These are phyloP conservation scores for Gopherus evgoodei DNA, from an alignment of 2,113 vertebrate genomes.

Conservation along the genomic window DNA sequence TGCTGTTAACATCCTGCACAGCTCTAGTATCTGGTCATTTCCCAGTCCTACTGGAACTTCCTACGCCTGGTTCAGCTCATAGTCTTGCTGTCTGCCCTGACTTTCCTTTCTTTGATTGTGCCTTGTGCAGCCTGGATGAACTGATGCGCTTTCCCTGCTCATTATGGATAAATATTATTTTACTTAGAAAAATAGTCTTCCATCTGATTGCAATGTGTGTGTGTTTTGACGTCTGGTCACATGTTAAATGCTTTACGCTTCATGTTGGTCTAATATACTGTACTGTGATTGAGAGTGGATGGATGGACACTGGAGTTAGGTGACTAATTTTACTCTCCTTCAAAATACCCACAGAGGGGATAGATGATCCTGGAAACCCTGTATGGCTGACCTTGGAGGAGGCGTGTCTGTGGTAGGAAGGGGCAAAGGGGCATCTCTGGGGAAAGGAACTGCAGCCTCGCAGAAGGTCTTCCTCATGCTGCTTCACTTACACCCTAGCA, in stretches of 20 bases:
- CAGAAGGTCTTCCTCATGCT: background rate
- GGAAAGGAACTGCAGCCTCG: fast-evolving
- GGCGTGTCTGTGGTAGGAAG: background rate
- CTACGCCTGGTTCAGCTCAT: background rate
- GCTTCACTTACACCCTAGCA: background rate
- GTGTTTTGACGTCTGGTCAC: background rate
- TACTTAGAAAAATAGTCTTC: background rate
- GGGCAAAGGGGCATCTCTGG: background rate
- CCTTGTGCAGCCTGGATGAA: background rate
- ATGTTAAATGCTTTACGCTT: background rate
- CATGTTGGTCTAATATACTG: slow-evolving; percentile 9
- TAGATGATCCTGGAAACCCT: background rate
- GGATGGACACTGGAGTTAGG: background rate
- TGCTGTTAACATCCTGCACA: background rate
- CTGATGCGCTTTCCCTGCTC: background rate
- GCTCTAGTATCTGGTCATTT: background rate
- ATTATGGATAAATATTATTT: background rate
- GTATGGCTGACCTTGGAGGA: background rate
- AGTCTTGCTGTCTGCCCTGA: background rate
- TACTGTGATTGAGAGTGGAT: background rate
- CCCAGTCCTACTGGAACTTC: background rate
- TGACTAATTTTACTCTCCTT: background rate
- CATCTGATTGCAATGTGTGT: background rate
- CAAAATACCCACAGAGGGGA: background rate
- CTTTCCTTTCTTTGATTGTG: background rate